These are phyloP conservation scores for human DNA, from an alignment of 2,113 vertebrate species.

Conservation along the genomic window GRCh38 chr2:11496501-11497000, in stretches of 20 bases:
- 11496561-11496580: too few relatives aligned
- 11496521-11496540: neutral
- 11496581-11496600: too few relatives aligned
- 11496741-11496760: neutral
- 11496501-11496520: accelerated
- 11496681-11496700: neutral
- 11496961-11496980: too few relatives aligned
- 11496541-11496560: neutral
- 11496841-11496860: neutral
- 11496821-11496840: neutral
- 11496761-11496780: neutral
- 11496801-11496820: neutral
- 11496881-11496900: too few relatives aligned
- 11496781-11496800: accelerated
- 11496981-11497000: too few relatives aligned
- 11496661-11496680: neutral
- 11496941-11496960: too few relatives aligned
- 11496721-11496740: too few relatives aligned
- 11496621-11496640: neutral
- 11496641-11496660: neutral
- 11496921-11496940: too few relatives aligned
- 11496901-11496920: too few relatives aligned
- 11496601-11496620: neutral
- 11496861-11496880: too few relatives aligned
- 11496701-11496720: neutral